phyloP scores from a whole-genome alignment of 2,797 vertebrate species.

The Schizothorax lantsangensis region DNA sequence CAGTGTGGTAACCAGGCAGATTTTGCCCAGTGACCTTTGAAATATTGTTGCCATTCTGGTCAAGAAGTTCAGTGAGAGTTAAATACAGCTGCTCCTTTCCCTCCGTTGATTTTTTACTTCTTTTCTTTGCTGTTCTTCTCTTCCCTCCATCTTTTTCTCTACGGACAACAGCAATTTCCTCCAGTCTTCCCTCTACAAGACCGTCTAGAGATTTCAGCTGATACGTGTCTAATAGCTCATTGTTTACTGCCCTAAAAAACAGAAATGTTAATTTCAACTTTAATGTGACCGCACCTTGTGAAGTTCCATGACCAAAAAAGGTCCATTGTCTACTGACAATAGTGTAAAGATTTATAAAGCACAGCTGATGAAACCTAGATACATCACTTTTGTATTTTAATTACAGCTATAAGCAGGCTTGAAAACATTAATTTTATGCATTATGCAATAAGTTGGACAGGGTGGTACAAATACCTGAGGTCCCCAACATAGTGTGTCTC shows the following conservation, averaged over 20 bases:
- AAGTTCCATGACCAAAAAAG: background rate
- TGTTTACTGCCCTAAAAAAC: slow-evolving; percentile 89
- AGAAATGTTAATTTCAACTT: background rate
- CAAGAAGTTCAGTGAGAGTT: slow-evolving; percentile 79
- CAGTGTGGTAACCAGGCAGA: slow-evolving; percentile 83
- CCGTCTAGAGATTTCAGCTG: slow-evolving; percentile 97
- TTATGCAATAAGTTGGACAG: background rate
- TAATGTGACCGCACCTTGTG: too few species aligned
- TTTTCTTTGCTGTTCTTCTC: slow-evolving; percentile 52
- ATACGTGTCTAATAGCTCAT: slow-evolving; percentile 95
- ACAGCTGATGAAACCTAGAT: background rate
- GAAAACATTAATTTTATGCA: background rate
- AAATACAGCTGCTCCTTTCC: slow-evolving; percentile 80
- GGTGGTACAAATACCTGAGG: slow-evolving; percentile 80
- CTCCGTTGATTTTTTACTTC: slow-evolving; percentile 16
- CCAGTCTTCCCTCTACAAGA: slow-evolving; percentile 86
- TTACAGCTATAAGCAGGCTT: background rate
- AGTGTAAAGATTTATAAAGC: background rate
- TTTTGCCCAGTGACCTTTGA: slow-evolving; percentile 72
- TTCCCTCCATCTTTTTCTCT: slow-evolving; percentile 40
- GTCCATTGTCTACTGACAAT: background rate
- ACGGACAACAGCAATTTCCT: slow-evolving; percentile 84
- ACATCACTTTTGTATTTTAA: background rate
- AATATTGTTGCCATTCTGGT: slow-evolving; percentile 62
- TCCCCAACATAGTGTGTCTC: slow-evolving; percentile 98